phyloP scores from a whole-genome alignment of 2,797 vertebrate genomes.

The Neopelma chrysocephalum region DNA sequence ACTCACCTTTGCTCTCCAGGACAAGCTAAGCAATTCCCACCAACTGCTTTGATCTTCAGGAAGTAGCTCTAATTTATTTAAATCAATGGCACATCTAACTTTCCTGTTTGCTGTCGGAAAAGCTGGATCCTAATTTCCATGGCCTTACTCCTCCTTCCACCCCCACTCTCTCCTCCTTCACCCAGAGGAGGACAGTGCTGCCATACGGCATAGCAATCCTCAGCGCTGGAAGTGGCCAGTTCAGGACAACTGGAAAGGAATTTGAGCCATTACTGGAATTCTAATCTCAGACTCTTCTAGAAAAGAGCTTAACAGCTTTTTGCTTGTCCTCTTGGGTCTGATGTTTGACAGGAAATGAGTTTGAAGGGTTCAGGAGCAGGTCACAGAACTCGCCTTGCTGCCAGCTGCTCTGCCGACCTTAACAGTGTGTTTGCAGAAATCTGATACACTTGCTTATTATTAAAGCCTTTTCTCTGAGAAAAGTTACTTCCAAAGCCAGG shows the following conservation, averaged over 20 bases:
- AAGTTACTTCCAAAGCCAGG: conserved; percentile 64
- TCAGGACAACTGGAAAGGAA: conserved; percentile 76
- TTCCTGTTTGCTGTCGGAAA: not conserved
- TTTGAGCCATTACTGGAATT: conserved; percentile 81
- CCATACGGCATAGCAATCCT: conserved; percentile 6
- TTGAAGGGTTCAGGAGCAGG: conserved; percentile 74
- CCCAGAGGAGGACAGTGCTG: not conserved
- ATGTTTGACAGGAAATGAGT: conserved; percentile 81
- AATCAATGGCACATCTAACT: not conserved
- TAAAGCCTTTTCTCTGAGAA: conserved; percentile 67
- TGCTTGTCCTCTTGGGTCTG: conserved; percentile 75
- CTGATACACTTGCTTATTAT: conserved; percentile 75
- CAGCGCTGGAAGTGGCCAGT: conserved; percentile 45
- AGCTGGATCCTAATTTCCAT: conserved; percentile 33
- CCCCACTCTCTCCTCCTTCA: not conserved
- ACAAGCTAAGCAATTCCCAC: not conserved
- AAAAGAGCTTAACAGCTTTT: conserved; percentile 69
- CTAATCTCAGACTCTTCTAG: conserved; percentile 77
- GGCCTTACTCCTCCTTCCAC: not conserved
- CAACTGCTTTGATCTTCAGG: not conserved
- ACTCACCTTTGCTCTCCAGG: not conserved
- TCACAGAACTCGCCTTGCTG: conserved; percentile 71
- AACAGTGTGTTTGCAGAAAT: conserved; percentile 80
- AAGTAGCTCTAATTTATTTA: not conserved
- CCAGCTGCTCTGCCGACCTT: conserved; percentile 81